Evolutionary conservation across 2,113 vertebrate genomes (phyloP).

Genomic region (Petromus typicus): DNA sequence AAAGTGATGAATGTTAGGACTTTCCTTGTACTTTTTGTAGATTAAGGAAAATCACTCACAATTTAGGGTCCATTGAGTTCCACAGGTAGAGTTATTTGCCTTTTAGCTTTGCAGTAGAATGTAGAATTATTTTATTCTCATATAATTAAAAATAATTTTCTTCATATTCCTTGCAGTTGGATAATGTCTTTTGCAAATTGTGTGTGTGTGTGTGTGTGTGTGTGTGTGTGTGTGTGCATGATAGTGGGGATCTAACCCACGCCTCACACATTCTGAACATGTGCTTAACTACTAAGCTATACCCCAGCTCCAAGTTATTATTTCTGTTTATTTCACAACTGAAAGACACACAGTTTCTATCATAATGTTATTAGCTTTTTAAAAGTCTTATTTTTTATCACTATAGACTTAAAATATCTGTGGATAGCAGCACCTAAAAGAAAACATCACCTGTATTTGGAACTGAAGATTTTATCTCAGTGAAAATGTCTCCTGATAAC

Average conservation of each 20-base stretch:
- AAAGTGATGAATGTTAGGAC: not conserved
- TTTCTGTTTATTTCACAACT: not conserved
- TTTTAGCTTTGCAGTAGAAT: not conserved
- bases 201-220: not conserved
- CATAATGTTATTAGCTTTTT: not conserved
- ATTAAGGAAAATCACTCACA: conserved; percentile 34
- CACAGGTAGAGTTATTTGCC: not conserved
- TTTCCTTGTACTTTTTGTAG: not conserved
- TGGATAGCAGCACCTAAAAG: not conserved
- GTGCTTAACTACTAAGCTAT: not conserved
- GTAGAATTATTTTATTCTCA: not conserved
- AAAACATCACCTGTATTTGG: not conserved
- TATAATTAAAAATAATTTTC: not conserved
- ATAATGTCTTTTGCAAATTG: not conserved
- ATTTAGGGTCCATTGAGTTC: conserved; percentile 33
- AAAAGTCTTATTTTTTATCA: not conserved
- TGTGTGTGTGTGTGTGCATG: not conserved
- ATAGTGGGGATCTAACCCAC: no score
- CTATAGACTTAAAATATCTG: not conserved
- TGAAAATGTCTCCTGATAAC: not conserved
- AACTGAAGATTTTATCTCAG: not conserved
- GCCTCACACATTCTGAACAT: not conserved
- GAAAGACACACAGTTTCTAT: not conserved
- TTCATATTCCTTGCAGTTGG: not conserved
- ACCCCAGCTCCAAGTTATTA: not conserved